Conservation (phyloP, 2,888 invertebrate species). For the Hetaerina titia region DNA sequence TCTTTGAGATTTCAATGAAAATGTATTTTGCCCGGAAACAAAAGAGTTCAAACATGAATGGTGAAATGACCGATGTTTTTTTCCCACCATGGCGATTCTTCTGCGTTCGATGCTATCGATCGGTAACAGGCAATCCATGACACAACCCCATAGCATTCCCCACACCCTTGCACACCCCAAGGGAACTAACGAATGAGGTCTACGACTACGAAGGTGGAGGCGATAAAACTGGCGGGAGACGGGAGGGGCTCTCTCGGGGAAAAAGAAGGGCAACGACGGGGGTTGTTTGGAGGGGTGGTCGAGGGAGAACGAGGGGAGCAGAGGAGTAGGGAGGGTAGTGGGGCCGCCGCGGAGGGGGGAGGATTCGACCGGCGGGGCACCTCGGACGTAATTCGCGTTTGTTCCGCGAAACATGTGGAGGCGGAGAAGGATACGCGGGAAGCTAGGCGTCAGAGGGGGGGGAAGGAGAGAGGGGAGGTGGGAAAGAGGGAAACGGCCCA, state of each 20-base stretch:
- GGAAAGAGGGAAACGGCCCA: neutral
- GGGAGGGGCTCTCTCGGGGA: neutral
- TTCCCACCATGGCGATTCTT: neutral
- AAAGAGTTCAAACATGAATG: neutral
- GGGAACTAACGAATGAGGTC: neutral
- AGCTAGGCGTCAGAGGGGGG: neutral
- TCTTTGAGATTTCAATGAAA: no score
- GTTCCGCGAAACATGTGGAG: no score
- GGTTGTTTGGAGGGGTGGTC: no score
- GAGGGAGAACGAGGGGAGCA: neutral
- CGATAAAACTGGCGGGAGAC: neutral
- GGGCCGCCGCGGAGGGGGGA: no score
- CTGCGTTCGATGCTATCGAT: neutral
- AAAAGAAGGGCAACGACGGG: neutral
- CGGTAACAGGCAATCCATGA: neutral
- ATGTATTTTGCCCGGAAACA: no score
- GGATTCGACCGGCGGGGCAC: no score
- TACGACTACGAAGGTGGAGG: neutral
- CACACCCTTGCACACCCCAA: neutral
- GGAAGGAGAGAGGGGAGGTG: neutral
- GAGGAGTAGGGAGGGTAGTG: neutral
- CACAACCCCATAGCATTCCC: neutral
- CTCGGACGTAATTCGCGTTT: no score
- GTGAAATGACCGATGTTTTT: neutral
- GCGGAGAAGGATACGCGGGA: neutral